phyloP scores from a whole-genome alignment of 2,888 invertebrate genomes.

The Leptinotarsa peninsularis region DNA sequence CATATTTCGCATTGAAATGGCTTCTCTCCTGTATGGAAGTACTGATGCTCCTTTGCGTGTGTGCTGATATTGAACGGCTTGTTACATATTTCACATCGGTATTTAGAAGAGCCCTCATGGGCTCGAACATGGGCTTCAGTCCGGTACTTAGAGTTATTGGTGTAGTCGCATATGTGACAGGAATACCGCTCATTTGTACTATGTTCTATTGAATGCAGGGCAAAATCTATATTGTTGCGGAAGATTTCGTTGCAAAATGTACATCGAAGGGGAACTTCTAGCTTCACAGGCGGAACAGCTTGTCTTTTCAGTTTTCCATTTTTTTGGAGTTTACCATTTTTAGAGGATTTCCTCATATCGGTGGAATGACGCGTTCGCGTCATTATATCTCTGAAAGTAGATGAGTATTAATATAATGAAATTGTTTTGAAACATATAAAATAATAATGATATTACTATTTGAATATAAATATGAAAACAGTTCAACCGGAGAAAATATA shows the following conservation, averaged over 20 bases:
- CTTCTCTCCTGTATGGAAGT: conserved; percentile 60
- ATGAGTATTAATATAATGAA: neutral
- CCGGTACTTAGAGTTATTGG: conserved; percentile 56
- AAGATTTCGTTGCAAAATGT: conserved; percentile 69
- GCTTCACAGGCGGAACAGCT: conserved; percentile 37
- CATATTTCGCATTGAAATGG: conserved; percentile 69
- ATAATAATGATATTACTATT: too few species aligned
- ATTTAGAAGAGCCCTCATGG: conserved; percentile 65
- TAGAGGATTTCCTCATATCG: conserved; percentile 67
- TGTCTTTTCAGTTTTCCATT: conserved; percentile 23
- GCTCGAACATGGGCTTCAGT: conserved; percentile 63
- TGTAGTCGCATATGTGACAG: conserved; percentile 58
- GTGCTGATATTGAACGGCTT: conserved; percentile 56
- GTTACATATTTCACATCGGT: conserved; percentile 56
- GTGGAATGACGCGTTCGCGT: neutral
- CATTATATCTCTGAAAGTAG: conserved; percentile 16
- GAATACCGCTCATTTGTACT: conserved; percentile 50
- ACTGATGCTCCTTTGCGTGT: conserved; percentile 56
- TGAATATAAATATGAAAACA: too few species aligned
- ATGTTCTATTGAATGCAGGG: conserved; percentile 55
- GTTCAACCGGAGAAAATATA: too few species aligned
- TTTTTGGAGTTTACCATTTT: conserved; percentile 60
- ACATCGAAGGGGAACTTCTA: conserved; percentile 65
- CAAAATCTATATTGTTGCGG: conserved; percentile 58
- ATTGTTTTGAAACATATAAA: too few species aligned